Percentiles rank a stretch among this genome's conserved stretches.
Conservation (phyloP, 2,888 invertebrate species). For the Hipparchia semele region DNA sequence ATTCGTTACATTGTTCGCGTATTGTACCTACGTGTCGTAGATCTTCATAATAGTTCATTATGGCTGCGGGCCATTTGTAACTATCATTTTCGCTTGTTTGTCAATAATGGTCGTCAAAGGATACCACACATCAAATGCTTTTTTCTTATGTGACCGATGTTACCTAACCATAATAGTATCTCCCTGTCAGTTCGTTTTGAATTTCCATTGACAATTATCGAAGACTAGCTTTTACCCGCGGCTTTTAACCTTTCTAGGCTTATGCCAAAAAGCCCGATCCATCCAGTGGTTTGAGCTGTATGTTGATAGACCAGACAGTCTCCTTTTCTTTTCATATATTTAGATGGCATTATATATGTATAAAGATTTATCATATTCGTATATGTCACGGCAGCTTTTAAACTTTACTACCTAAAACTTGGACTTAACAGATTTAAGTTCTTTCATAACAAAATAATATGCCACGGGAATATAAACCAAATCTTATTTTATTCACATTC, state of each 20-base stretch:
- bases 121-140: background rate
- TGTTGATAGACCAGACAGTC: too few species aligned
- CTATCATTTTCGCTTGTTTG: constrained; percentile 30
- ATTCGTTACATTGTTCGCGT: constrained; percentile 18
- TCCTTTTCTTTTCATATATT: too few species aligned
- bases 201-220: background rate
- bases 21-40: constrained; percentile 33
- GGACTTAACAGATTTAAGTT: background rate
- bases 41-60: constrained; percentile 48
- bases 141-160: background rate
- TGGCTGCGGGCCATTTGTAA: constrained; percentile 41
- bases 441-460: background rate
- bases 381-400: too few species aligned
- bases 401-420: background rate
- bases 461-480: background rate
- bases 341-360: background rate
- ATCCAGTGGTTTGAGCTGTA: too few species aligned
- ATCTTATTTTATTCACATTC: background rate
- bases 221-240: background rate
- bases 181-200: background rate
- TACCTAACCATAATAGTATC: background rate
- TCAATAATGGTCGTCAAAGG: constrained; percentile 1
- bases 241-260: too few species aligned
- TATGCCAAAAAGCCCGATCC: too few species aligned
- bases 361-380: background rate